Conservation (phyloP, 2,888 invertebrate species). For the Galerucella nymphaeae region DNA sequence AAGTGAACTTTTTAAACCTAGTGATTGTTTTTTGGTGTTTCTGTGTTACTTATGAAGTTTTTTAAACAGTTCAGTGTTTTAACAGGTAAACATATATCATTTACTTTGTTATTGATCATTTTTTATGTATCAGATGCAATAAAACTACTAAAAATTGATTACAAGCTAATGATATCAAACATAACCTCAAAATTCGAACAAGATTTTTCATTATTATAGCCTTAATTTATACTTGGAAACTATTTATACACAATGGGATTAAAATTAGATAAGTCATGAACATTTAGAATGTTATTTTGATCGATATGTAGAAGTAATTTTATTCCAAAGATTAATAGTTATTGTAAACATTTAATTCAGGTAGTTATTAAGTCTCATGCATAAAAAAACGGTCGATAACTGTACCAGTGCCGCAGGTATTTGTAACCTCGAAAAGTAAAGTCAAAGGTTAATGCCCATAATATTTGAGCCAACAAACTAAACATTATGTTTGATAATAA, state of each 20-base stretch:
- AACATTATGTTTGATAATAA: background rate
- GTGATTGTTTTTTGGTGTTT: slow-evolving; percentile 18
- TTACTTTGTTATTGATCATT: background rate
- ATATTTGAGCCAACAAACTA: slow-evolving; percentile 12
- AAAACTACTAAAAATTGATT: background rate
- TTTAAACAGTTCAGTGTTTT: slow-evolving; percentile 17
- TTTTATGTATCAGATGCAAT: background rate
- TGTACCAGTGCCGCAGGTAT: slow-evolving; percentile 26
- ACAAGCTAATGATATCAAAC: slow-evolving; percentile 33
- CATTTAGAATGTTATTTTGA: background rate
- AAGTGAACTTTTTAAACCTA: slow-evolving; percentile 12
- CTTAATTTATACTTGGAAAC: background rate
- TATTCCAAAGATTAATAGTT: background rate
- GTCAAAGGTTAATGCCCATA: slow-evolving; percentile 41
- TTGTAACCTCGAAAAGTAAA: slow-evolving; percentile 17
- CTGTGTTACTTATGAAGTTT: slow-evolving; percentile 12
- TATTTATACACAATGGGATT: background rate
- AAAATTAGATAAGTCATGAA: background rate
- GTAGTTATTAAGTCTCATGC: slow-evolving; percentile 18
- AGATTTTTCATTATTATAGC: slow-evolving; percentile 5
- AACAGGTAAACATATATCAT: slow-evolving; percentile 11
- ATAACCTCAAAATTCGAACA: slow-evolving; percentile 45
- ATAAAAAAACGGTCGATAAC: slow-evolving; percentile 32
- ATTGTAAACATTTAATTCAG: slow-evolving; percentile 6
- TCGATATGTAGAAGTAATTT: background rate